These are phyloP conservation scores for Kradibia gibbosae DNA, from an alignment of 1,140 invertebrate species.

Conservation along the genomic window DNA sequence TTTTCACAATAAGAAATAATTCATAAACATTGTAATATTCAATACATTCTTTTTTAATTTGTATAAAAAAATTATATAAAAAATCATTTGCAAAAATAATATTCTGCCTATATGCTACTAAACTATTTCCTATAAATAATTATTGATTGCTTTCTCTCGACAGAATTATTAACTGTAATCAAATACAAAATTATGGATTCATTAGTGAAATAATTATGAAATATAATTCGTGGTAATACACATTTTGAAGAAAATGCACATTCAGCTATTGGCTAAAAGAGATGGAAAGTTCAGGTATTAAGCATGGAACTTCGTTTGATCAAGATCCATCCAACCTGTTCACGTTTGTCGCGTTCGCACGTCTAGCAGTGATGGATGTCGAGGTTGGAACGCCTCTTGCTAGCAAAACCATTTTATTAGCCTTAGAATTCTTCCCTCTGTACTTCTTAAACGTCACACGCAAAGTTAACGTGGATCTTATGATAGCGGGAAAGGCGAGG, in stretches of 20 bases:
- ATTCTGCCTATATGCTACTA: too few species aligned
- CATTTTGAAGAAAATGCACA: background rate
- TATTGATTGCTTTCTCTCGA: too few species aligned
- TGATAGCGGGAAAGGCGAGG: background rate
- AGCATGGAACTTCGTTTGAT: background rate
- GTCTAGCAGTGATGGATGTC: constrained; percentile 1
- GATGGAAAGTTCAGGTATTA: background rate
- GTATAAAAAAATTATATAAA: too few species aligned
- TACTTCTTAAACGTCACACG: background rate
- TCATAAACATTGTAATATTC: too few species aligned
- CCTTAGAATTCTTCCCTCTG: background rate
- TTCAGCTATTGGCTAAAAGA: too few species aligned
- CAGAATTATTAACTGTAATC: too few species aligned
- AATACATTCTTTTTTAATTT: too few species aligned
- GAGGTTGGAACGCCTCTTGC: background rate
- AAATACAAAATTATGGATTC: too few species aligned
- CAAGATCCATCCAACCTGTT: constrained; percentile 6
- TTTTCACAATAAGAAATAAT: too few species aligned
- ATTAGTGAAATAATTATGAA: too few species aligned
- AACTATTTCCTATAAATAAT: too few species aligned
- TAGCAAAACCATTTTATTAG: constrained; percentile 3
- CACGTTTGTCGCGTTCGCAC: background rate
- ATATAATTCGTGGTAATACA: background rate
- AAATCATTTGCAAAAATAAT: too few species aligned
- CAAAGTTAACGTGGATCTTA: background rate